These are phyloP conservation scores for Perizoma affinitatum DNA, from an alignment of 2,888 invertebrate species.

Conservation along the genomic window DNA sequence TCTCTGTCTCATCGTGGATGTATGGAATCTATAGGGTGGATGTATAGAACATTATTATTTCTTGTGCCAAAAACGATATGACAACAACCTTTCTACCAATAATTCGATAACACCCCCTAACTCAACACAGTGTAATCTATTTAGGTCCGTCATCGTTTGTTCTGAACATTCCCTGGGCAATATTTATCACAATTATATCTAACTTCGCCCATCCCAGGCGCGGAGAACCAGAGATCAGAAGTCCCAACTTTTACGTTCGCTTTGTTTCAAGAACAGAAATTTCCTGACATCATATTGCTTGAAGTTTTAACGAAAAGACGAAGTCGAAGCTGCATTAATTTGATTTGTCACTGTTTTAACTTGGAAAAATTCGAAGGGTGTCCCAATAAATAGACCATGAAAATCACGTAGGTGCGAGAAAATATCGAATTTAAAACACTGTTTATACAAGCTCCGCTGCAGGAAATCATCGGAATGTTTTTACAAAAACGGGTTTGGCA, in stretches of 20 bases:
- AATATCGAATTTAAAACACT: too few relatives aligned
- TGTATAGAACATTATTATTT: too few relatives aligned
- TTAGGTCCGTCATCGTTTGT: slow-evolving; percentile 15
- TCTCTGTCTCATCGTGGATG: too few relatives aligned
- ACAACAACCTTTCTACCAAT: not conserved
- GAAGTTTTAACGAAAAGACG: slow-evolving; percentile 1
- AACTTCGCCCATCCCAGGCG: slow-evolving; percentile 12
- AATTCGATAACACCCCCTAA: slow-evolving; percentile 12
- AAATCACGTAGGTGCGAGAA: too few relatives aligned
- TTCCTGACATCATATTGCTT: slow-evolving; percentile 15
- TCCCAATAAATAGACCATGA: too few relatives aligned
- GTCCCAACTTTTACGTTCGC: slow-evolving; percentile 17
- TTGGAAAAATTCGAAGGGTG: too few relatives aligned
- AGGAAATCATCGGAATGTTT: not conserved
- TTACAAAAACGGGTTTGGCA: slow-evolving; percentile 3
- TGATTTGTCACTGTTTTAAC: not conserved
- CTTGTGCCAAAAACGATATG: not conserved
- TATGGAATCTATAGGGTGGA: too few relatives aligned
- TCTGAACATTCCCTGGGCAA: slow-evolving; percentile 5
- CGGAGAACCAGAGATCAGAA: too few relatives aligned
- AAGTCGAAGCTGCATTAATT: not conserved
- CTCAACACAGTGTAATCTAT: slow-evolving; percentile 15
- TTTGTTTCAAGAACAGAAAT: slow-evolving; percentile 15
- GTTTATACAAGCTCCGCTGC: too few relatives aligned
- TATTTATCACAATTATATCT: slow-evolving; percentile 32